These are phyloP conservation scores for Selene dorsalis DNA, from an alignment of 2,797 vertebrate species.

Conservation along the genomic window DNA sequence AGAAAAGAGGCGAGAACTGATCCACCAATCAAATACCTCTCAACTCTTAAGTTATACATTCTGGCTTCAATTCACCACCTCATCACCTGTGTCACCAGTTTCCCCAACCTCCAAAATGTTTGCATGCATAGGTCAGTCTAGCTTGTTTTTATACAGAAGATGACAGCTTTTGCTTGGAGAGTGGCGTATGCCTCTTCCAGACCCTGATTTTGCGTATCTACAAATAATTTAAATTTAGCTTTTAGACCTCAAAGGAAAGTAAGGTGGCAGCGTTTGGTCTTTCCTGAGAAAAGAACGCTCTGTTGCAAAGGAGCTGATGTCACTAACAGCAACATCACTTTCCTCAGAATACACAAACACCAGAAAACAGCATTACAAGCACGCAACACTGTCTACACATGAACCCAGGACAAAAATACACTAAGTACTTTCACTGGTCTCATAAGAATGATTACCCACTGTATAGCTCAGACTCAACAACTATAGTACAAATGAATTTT, in stretches of 20 bases:
- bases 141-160: too few species aligned
- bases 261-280: neutral
- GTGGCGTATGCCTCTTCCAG: too few species aligned
- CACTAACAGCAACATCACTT: neutral
- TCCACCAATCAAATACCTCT: neutral
- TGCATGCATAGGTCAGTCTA: too few species aligned
- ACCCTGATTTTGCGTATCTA: neutral
- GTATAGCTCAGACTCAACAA: neutral
- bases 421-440: neutral
- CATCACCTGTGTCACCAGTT: too few species aligned
- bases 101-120: too few species aligned
- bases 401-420: neutral
- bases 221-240: neutral
- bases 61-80: too few species aligned
- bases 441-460: constrained; percentile 9
- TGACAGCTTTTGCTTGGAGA: too few species aligned
- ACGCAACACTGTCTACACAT: neutral
- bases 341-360: constrained; percentile 11
- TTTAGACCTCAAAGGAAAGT: neutral
- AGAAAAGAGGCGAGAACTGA: neutral
- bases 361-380: constrained; percentile 19
- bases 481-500: neutral
- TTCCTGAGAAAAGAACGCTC: constrained; percentile 12
- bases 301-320: constrained; percentile 37
- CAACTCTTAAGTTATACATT: too few species aligned